These are phyloP conservation scores for Labroides dimidiatus DNA, from an alignment of 2,797 vertebrate species.

Conservation along the genomic window DNA sequence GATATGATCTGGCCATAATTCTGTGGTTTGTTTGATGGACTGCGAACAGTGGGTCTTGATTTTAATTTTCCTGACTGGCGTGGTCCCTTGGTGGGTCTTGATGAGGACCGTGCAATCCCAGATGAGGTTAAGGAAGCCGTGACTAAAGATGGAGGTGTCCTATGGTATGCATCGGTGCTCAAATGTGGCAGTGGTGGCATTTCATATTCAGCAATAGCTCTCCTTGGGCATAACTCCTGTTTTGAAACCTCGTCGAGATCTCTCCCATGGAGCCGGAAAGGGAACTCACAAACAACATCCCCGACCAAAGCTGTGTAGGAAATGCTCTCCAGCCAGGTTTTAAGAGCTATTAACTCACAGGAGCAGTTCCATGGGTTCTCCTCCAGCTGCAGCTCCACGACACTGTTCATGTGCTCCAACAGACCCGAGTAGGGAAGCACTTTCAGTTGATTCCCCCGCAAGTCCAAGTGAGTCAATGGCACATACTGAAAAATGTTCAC, in stretches of 20 bases:
- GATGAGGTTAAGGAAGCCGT: slow-evolving; percentile 91
- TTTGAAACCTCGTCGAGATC: slow-evolving; percentile 97
- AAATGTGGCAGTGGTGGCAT: slow-evolving; percentile 91
- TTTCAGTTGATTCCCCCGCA: slow-evolving; percentile 96
- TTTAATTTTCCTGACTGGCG: slow-evolving; percentile 92
- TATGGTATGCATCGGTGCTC: slow-evolving; percentile 91
- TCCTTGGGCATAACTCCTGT: slow-evolving; percentile 95
- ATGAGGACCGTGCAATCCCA: slow-evolving; percentile 91
- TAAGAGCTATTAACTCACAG: slow-evolving; percentile 95
- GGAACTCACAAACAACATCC: slow-evolving; percentile 97
- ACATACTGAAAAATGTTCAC: slow-evolving; percentile 94
- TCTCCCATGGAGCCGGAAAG: slow-evolving; percentile 95
- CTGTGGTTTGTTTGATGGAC: slow-evolving; percentile 90
- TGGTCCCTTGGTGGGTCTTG: slow-evolving; percentile 92
- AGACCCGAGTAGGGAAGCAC: slow-evolving; percentile 93
- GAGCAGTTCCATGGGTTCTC: slow-evolving; percentile 99
- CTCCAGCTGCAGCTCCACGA: slow-evolving; percentile 97
- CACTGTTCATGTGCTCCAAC: slow-evolving; percentile 95
- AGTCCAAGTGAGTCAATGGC: slow-evolving; percentile 96
- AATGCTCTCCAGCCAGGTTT: slow-evolving; percentile 98
- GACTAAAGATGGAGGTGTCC: slow-evolving; percentile 88
- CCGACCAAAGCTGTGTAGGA: slow-evolving; percentile 95
- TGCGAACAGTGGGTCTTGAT: slow-evolving; percentile 90
- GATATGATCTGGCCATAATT: slow-evolving; percentile 95
- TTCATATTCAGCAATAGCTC: slow-evolving; percentile 94